phyloP scores from a whole-genome alignment of 2,113 vertebrate genomes.

The Platichthys stellatus region DNA sequence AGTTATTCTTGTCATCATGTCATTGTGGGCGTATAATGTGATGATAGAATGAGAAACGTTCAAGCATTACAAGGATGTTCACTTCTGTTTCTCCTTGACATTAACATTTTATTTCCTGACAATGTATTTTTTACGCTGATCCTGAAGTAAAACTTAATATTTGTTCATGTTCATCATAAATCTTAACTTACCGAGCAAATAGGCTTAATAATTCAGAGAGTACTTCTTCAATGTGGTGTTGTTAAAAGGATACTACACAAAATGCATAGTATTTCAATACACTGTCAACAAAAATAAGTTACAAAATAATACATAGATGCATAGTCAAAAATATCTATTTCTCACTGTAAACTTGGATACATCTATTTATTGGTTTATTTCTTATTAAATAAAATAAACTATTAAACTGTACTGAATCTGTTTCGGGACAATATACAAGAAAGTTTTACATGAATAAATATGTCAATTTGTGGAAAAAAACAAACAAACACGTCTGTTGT shows the following conservation, averaged over 20 bases:
- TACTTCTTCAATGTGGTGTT: not conserved
- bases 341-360: not conserved
- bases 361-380: too few species aligned
- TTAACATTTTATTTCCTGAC: not conserved
- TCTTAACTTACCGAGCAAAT: not conserved
- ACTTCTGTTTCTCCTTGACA: not conserved
- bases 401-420: too few species aligned
- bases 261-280: not conserved
- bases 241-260: not conserved
- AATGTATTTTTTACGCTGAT: not conserved
- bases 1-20: conserved; percentile 29
- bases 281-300: not conserved
- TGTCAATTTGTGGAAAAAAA: too few species aligned
- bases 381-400: too few species aligned
- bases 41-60: conserved; percentile 17
- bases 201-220: not conserved
- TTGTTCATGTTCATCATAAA: not conserved
- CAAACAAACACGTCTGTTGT: too few species aligned
- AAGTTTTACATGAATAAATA: too few species aligned
- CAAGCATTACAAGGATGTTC: not conserved
- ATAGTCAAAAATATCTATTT: not conserved
- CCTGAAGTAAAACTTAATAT: not conserved
- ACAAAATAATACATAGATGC: too few species aligned
- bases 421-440: too few species aligned
- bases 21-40: not conserved